These are phyloP conservation scores for Sarcophaga caerulescens DNA, from an alignment of 2,888 invertebrate genomes.

Conservation along the genomic window DNA sequence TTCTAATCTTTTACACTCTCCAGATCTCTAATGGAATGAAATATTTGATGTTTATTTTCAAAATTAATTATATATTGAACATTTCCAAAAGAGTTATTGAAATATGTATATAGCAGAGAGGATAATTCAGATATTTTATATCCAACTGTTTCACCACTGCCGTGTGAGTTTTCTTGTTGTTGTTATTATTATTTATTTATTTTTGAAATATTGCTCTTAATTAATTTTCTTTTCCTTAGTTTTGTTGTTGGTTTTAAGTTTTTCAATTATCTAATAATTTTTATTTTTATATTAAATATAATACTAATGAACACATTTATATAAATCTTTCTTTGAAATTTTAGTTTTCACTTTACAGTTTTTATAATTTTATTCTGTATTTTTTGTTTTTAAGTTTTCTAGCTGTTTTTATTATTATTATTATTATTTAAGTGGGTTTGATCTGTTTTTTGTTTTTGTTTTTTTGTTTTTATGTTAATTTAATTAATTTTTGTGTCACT, in stretches of 20 bases:
- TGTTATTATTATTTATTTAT: slow-evolving; percentile 72
- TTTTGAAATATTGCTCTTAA: slow-evolving; percentile 68
- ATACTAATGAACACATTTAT: slow-evolving; percentile 79
- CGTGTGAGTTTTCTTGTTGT: slow-evolving; percentile 70
- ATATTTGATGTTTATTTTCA: no score
- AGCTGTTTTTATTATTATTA: slow-evolving; percentile 49
- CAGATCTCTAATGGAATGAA: neutral
- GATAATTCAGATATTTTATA: neutral
- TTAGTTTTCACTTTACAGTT: slow-evolving; percentile 53
- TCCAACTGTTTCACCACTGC: slow-evolving; percentile 22
- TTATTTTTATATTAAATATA: slow-evolving; percentile 70
- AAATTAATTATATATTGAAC: no score
- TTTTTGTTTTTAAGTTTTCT: slow-evolving; percentile 59
- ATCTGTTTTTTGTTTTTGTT: neutral
- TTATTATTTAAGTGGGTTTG: slow-evolving; percentile 22
- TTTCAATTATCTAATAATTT: slow-evolving; percentile 63
- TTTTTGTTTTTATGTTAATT: slow-evolving; percentile 59
- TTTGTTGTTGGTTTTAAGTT: slow-evolving; percentile 22
- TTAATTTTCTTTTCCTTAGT: slow-evolving; percentile 35
- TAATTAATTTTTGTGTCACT: slow-evolving; percentile 54
- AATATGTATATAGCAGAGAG: neutral
- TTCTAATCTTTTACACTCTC: neutral
- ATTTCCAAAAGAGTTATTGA: no score
- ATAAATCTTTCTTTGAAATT: slow-evolving; percentile 68
- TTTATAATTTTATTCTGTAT: slow-evolving; percentile 14